Conservation (phyloP, 1,140 invertebrate species). For the Drosophila ironensis region DNA sequence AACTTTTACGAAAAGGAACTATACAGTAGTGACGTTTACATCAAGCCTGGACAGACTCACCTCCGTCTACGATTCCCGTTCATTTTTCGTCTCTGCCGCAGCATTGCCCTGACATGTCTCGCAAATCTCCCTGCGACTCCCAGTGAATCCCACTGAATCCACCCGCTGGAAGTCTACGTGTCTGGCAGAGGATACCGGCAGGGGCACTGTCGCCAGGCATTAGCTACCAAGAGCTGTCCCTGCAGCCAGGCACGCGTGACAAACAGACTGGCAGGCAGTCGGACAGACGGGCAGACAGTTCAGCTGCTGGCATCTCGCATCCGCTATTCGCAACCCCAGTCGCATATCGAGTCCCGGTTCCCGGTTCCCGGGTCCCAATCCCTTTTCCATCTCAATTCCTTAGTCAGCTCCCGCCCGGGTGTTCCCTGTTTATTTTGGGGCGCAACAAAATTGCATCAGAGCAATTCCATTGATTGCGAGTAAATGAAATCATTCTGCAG, state of each 20-base stretch:
- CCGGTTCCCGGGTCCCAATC: constrained; percentile 6
- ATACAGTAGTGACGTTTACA: neutral
- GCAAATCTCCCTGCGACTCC: constrained; percentile 57
- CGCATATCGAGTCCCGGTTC: neutral
- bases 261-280: constrained; percentile 19
- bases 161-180: constrained; percentile 36
- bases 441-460: constrained; percentile 68
- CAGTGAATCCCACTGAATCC: constrained; percentile 14
- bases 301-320: too few species aligned
- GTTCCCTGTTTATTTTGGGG: constrained; percentile 60
- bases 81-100: constrained; percentile 54
- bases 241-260: constrained; percentile 44
- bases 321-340: neutral
- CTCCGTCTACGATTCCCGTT: constrained; percentile 51
- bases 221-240: constrained; percentile 25
- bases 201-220: constrained; percentile 41
- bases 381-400: constrained; percentile 15
- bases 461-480: constrained; percentile 80
- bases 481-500: constrained; percentile 74
- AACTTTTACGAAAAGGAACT: neutral
- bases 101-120: constrained; percentile 64
- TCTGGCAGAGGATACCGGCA: constrained; percentile 14
- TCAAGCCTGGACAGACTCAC: constrained; percentile 18
- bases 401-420: constrained; percentile 16
- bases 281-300: too few species aligned